Conservation (phyloP, 2,113 vertebrate genomes). For the Panthera tigris region DNA sequence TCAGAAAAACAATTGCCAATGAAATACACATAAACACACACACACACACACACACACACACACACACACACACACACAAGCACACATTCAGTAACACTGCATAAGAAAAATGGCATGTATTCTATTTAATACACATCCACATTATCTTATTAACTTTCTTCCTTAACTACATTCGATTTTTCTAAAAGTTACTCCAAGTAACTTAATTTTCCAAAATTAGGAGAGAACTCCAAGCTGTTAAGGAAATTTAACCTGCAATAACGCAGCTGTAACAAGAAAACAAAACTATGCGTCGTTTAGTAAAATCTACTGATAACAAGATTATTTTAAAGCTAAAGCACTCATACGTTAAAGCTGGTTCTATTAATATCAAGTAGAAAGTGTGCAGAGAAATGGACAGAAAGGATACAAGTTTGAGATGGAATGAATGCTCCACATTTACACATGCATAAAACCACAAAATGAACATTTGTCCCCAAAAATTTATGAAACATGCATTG, state of each 20-base stretch:
- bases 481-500: conserved; percentile 54
- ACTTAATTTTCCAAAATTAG: conserved; percentile 64
- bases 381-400: conserved; percentile 70
- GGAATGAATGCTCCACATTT: conserved; percentile 73
- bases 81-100: conserved; percentile 6
- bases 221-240: conserved; percentile 28
- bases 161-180: conserved; percentile 60
- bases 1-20: conserved; percentile 10
- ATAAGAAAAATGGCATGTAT: conserved; percentile 45
- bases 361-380: conserved; percentile 84
- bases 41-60: background rate
- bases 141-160: conserved; percentile 46
- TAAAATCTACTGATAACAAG: conserved; percentile 69
- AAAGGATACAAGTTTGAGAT: conserved; percentile 62
- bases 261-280: conserved; percentile 60
- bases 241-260: conserved; percentile 61
- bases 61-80: background rate
- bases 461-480: conserved; percentile 29
- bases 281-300: conserved; percentile 52
- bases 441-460: conserved; percentile 18
- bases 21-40: background rate
- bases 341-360: conserved; percentile 75
- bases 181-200: conserved; percentile 63
- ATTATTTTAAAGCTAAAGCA: conserved; percentile 84
- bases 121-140: conserved; percentile 42